A percentile compares a stretch with the other conserved stretches of the same genome.
Evolutionary conservation across 2,113 vertebrate genomes (phyloP).

Genomic region (Indicator maculatus): DNA sequence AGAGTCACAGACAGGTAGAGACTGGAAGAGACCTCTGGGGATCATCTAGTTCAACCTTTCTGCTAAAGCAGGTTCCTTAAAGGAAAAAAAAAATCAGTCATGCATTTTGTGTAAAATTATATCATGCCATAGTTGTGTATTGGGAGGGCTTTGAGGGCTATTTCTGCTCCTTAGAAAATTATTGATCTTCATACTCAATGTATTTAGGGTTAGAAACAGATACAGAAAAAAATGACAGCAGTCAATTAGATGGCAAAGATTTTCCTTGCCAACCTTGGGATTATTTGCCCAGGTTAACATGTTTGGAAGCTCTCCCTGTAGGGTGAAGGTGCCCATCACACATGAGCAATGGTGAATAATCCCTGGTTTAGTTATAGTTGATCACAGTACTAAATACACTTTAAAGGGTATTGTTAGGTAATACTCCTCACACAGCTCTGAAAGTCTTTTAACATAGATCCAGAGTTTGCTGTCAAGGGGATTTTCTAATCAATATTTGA

Average conservation of each 20-base stretch:
- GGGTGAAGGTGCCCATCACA: neutral
- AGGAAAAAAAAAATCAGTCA: neutral
- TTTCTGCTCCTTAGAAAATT: neutral
- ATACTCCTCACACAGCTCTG: neutral
- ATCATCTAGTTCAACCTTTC: no score
- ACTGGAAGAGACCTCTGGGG: no score
- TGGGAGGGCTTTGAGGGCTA: fast-evolving
- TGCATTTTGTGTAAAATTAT: neutral
- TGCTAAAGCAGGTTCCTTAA: neutral
- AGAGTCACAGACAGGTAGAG: no score
- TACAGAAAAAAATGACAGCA: neutral
- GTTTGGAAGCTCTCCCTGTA: neutral
- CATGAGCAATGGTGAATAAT: neutral
- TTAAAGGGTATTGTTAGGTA: neutral
- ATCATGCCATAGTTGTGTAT: neutral
- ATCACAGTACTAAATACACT: neutral
- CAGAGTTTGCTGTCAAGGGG: neutral
- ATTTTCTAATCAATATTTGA: neutral
- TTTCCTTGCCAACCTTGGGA: neutral
- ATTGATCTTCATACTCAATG: neutral
- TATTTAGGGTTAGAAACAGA: neutral
- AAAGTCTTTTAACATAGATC: neutral
- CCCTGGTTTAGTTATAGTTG: neutral
- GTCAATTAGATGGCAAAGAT: neutral
- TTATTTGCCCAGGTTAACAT: fast-evolving